Evolutionary conservation across 2,888 invertebrate species (phyloP), one percentile per base, ranked within the genome.

Genomic region (Zootermopsis nevadensis): DNA sequence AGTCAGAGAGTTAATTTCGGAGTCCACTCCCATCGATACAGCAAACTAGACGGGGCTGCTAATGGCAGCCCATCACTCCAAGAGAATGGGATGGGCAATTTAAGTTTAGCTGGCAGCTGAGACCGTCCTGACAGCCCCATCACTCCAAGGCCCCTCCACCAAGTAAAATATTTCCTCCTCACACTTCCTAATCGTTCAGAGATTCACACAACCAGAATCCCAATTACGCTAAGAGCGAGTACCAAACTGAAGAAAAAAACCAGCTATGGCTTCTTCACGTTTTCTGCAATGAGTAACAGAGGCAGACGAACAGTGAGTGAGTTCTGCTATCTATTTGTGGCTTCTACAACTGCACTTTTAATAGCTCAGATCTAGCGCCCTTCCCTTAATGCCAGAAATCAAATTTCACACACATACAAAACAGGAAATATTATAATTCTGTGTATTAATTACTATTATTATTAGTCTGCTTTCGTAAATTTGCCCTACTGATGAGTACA

Each of bases 61-160:
- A 69, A 69, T 69, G 69, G 69, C 69, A 69, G 69, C 31, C 60
- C 69, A 33, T 69, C 69, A 69, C 31, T 69, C 69, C 27, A 10
- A 2, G 15, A 31, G 27, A 31, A 27, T 60, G 60, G 60, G 10
- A 10, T 60, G 69, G 19, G 27, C 15, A 69, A 69, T 69, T 31
- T 69, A 69, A 33, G 69, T 69, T 33, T 22, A 69, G 69, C 33
- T 69, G 69, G 69, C 69, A 69, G 69, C 69, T 69, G 69, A 33
- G 69, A 33, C 69, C 69, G 33, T 27, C 22, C 66, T 66, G 66
- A 66, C 66, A 66, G 66, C 7, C 24, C n/a, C 22, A 66, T 33
- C 33, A 31, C n/a, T 67, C 27, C 67, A 67, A 30, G 30, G 19
- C 67, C 30, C 27, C 67, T 30, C 6, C 67, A 55, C 55, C 55